phyloP scores from a whole-genome alignment of 2,797 vertebrate species.

The Gymnodraco acuticeps region DNA sequence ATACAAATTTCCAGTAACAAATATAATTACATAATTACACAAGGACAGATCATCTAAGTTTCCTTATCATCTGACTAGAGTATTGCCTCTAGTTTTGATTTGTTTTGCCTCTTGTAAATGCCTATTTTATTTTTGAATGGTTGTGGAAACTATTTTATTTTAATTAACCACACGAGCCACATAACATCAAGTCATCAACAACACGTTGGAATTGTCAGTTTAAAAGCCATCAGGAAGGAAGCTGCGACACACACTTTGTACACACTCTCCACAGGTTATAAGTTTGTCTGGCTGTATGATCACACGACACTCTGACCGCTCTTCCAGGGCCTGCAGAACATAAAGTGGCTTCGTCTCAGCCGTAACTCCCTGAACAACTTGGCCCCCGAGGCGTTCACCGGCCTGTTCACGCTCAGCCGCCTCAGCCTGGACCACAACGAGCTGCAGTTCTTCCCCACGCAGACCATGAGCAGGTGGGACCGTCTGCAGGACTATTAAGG shows the following conservation, averaged over 20 bases:
- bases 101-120: too few species aligned
- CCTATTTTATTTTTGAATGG: too few species aligned
- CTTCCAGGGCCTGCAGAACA: conserved; percentile 86
- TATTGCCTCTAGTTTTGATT: too few species aligned
- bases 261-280: not conserved
- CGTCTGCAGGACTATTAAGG: not conserved
- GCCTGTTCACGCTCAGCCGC: conserved; percentile 86
- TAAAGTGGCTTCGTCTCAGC: conserved; percentile 89
- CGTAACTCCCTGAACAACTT: conserved; percentile 92
- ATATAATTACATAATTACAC: too few species aligned
- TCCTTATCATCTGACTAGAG: too few species aligned
- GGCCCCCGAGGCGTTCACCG: conserved; percentile 88
- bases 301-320: not conserved
- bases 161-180: too few species aligned
- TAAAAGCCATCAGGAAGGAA: too few species aligned
- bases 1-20: too few species aligned
- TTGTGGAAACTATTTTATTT: too few species aligned
- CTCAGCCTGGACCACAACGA: conserved; percentile 94
- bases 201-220: too few species aligned
- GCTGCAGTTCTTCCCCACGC: conserved; percentile 90
- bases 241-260: not conserved
- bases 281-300: not conserved
- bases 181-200: too few species aligned
- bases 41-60: too few species aligned
- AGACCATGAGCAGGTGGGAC: conserved; percentile 86